These are phyloP conservation scores for Drosophila austrosaltans DNA, from an alignment of 2,888 invertebrate species.

Conservation along the genomic window DNA sequence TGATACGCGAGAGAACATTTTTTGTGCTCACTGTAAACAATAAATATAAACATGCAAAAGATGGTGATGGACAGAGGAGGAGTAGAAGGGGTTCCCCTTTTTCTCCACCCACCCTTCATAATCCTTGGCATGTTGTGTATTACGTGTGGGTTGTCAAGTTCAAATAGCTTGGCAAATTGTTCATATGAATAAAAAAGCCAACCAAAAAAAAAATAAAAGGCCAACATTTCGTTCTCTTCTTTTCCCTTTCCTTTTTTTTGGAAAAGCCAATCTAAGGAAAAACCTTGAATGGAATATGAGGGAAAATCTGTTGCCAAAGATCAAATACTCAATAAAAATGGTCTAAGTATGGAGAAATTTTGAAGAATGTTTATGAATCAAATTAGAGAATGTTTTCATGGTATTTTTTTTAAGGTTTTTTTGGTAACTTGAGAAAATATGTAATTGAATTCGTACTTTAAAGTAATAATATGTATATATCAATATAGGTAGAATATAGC, in stretches of 20 bases:
- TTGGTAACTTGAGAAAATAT: too few relatives aligned
- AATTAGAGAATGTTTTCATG: too few relatives aligned
- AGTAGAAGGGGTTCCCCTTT: conserved; percentile 14
- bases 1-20: conserved; percentile 51
- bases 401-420: too few relatives aligned
- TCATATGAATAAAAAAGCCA: conserved; percentile 29
- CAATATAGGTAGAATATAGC: too few relatives aligned
- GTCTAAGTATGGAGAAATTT: neutral
- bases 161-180: conserved; percentile 44
- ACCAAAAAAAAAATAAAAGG: conserved; percentile 23
- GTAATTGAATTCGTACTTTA: too few relatives aligned
- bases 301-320: neutral
- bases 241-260: neutral
- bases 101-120: conserved; percentile 26
- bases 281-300: neutral
- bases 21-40: conserved; percentile 55
- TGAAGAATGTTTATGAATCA: neutral
- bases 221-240: conserved; percentile 11
- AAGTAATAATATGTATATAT: too few relatives aligned
- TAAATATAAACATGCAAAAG: conserved; percentile 51
- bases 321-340: too few relatives aligned
- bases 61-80: conserved; percentile 7
- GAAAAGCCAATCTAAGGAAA: too few relatives aligned
- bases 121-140: conserved; percentile 35
- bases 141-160: conserved; percentile 46